Base-by-base conservation (phyloP, 2,113 vertebrate genomes). In the Struthidea cinerea region DNA sequence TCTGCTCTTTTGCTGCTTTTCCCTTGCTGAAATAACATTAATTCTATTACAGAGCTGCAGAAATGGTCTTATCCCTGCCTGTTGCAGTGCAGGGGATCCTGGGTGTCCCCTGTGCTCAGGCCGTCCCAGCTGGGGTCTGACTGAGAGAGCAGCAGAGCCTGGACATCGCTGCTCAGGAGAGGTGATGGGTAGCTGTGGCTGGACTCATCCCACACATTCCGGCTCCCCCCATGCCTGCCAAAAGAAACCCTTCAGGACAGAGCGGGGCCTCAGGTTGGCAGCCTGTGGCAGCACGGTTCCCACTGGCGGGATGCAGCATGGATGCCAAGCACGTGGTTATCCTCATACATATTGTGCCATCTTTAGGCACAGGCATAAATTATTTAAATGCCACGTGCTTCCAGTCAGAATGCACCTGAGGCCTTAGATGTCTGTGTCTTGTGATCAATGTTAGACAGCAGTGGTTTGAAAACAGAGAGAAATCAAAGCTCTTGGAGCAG, bases 261-360 rank as follows among this genome's bases (percentile, higher is more conserved):
- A 69, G 59, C 0, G 0, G 15, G 47, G 8, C 46, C 23, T 30
- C 3, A 6, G 50, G 42, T 0, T 19, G 59, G 70, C 87, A 68
- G 50, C 4, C n/a, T 52, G 13, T 49, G 7, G 42, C 73, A 49
- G 53, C 5, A 28, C 3, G 2, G 32, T 2, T 70, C 56, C 52
- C 44, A 27, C 18, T 3, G 14, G 28, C 0, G 0, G 23, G 26
- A 4, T 4, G 17, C 24, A 11, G 20, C 5, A 3, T 0, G 2
- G 33, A 4, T 4, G 17, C 61, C 46, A 5, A 67, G 61, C 37
- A 16, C 59, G 2, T 2, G 6, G 52, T 16, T 52, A 13, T 11
- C 60, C 77, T 57, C 55, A 37, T 75, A 55, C 1, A 5, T 20
- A 4, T 11, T 3, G 18, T 65, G 64, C 63, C 23, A 2, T 39